Evolutionary conservation across 2,113 vertebrate genomes (phyloP).

Genomic region (Lates calcarifer): DNA sequence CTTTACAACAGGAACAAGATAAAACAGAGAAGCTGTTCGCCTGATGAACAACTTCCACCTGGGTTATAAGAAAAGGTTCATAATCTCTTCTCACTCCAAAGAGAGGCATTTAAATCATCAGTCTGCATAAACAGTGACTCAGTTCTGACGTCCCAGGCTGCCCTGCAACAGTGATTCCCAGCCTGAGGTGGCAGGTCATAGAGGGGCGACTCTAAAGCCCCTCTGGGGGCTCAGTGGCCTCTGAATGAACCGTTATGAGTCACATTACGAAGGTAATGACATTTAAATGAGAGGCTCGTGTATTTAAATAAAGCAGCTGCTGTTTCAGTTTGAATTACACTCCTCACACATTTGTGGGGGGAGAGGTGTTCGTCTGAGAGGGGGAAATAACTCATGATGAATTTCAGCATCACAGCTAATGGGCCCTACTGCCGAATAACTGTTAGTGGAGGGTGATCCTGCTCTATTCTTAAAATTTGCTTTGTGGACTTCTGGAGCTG

Average conservation of each 20-base stretch:
- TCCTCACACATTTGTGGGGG: not conserved
- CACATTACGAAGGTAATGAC: constrained; percentile 46
- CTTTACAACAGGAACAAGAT: constrained; percentile 2
- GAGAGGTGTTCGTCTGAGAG: no score
- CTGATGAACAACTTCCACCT: not conserved
- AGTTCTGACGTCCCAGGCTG: not conserved
- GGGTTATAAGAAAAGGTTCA: not conserved
- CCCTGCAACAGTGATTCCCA: not conserved
- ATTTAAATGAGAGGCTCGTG: constrained; percentile 53
- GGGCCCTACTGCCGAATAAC: no score
- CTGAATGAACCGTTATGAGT: constrained; percentile 19
- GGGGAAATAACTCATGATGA: no score
- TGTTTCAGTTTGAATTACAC: not conserved
- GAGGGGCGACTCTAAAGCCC: constrained; percentile 23
- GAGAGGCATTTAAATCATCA: not conserved
- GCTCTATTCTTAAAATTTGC: no score
- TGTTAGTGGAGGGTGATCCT: no score
- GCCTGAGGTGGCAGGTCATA: constrained; percentile 11
- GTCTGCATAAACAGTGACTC: constrained; percentile 39
- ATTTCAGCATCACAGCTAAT: no score
- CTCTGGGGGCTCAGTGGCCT: constrained; percentile 25
- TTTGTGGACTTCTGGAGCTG: no score
- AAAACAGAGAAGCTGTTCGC: not conserved
- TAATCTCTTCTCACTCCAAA: not conserved
- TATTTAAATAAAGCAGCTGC: constrained; percentile 43